Conservation (phyloP, 2,888 invertebrate species). For the Sericinus montela region DNA sequence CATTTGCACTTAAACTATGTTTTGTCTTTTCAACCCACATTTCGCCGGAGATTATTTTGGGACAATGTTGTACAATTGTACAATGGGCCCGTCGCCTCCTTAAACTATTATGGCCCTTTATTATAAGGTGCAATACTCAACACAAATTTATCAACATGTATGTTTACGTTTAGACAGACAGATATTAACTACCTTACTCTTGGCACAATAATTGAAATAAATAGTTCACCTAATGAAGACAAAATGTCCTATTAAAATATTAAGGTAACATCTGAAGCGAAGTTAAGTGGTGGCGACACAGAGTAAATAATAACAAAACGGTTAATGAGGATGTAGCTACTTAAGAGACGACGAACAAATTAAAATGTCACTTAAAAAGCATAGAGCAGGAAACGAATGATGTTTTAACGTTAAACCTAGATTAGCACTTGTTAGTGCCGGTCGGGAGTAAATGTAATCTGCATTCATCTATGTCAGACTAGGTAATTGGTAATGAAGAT, state of each 20-base stretch:
- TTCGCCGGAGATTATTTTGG: no score
- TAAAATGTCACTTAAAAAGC: slow-evolving; percentile 69
- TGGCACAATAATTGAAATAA: neutral
- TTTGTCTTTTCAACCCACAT: no score
- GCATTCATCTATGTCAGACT: slow-evolving; percentile 20
- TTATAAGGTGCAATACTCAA: no score
- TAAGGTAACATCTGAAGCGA: slow-evolving; percentile 38
- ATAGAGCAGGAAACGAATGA: slow-evolving; percentile 63
- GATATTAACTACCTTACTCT: no score
- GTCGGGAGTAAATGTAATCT: slow-evolving; percentile 38
- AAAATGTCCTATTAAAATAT: slow-evolving; percentile 55
- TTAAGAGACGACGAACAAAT: slow-evolving; percentile 58
- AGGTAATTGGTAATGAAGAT: slow-evolving; percentile 22
- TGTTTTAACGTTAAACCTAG: slow-evolving; percentile 68
- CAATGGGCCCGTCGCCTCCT: no score
- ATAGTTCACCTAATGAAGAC: slow-evolving; percentile 28
- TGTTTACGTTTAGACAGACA: no score
- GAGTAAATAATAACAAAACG: slow-evolving; percentile 65
- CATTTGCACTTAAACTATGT: slow-evolving; percentile 19
- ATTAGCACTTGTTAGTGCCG: slow-evolving; percentile 57
- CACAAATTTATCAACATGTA: no score
- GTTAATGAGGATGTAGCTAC: slow-evolving; percentile 75
- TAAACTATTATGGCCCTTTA: no score
- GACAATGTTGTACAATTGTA: no score
- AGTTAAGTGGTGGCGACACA: slow-evolving; percentile 49